Evolutionary conservation across 1,140 invertebrate species (phyloP), one percentile per base, ranked within the genome.

Genomic region (Drosophila saltans): DNA sequence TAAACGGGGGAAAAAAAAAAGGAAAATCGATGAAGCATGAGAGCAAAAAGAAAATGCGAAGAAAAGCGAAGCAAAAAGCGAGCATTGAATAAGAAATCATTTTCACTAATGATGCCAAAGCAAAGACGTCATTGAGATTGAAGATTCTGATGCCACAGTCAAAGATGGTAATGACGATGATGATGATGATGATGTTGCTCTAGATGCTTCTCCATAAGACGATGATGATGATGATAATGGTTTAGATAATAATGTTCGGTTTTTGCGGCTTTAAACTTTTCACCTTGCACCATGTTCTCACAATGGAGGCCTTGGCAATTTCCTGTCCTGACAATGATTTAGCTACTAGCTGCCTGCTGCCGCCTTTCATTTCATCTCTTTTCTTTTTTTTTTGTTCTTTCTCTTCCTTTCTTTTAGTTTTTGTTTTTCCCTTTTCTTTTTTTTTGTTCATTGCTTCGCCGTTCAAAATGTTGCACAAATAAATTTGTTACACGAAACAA

Each of bases 401-500:
- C 66, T 30, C 48, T 58, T 66, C 62, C 52, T 74, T 59, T 66
- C 7, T 52, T 52, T 26, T 52, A 56, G 48, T 74, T 74, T 58
- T 70, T 21, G 21, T 48, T 48, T 48, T 43, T 16, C 0, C 3
- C 3, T 6, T 16, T 4, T 16, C 0, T 16, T 3, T 21, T 21
- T 43, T 43, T 43, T n/a, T 43, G 3, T 36, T 36, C 33, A 36
- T 36, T 36, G 33, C 33, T 36, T 36, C 6, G 33, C 11, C 41
- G 41, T 16, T 52, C 24, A 43, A 61, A 24, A 40, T 72, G 65
- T 66, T 66, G 70, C 59, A 63, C 58, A 79, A 80, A 78, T 78
- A 78, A 80, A 80, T 80, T 78, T 80, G 71, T 75, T 80, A 71
- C 78, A 80, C 75, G 75, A 78, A 80, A 75, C 75, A 80, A 78